Conservation (phyloP, 2,888 invertebrate species). For the Dryococelus australis region DNA sequence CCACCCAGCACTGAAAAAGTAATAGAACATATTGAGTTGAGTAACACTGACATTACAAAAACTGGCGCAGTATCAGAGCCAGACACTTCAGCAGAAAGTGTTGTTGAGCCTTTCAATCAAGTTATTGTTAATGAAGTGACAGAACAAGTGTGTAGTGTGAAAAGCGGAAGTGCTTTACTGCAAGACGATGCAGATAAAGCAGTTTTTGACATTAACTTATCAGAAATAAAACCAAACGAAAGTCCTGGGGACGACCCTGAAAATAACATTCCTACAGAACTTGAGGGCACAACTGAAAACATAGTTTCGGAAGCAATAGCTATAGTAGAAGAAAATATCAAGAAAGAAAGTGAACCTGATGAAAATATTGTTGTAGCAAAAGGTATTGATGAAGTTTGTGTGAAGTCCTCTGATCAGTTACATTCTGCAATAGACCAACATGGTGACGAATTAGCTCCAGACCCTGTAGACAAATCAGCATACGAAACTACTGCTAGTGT, state of each 20-base stretch:
- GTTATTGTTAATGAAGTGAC: conserved; percentile 6
- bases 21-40: not conserved
- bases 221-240: not conserved
- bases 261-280: not conserved
- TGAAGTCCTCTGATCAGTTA: not conserved
- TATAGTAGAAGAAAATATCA: not conserved
- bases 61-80: not conserved
- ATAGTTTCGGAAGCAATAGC: not conserved
- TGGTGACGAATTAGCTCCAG: not conserved
- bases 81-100: not conserved
- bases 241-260: not conserved
- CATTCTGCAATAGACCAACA: not conserved
- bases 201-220: not conserved
- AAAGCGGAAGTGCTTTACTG: not conserved
- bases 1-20: not conserved
- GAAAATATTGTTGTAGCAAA: not conserved
- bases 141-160: not conserved
- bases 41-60: not conserved
- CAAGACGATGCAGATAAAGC: not conserved
- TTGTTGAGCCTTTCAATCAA: not conserved
- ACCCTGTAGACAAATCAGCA: not conserved
- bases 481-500: not conserved
- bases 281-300: not conserved
- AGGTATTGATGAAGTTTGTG: not conserved
- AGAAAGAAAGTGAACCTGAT: not conserved